Percentiles rank a stretch among this genome's conserved stretches.
Evolutionary conservation across 2,113 vertebrate species (phyloP).

Genomic region (Gallinago jamesoni): DNA sequence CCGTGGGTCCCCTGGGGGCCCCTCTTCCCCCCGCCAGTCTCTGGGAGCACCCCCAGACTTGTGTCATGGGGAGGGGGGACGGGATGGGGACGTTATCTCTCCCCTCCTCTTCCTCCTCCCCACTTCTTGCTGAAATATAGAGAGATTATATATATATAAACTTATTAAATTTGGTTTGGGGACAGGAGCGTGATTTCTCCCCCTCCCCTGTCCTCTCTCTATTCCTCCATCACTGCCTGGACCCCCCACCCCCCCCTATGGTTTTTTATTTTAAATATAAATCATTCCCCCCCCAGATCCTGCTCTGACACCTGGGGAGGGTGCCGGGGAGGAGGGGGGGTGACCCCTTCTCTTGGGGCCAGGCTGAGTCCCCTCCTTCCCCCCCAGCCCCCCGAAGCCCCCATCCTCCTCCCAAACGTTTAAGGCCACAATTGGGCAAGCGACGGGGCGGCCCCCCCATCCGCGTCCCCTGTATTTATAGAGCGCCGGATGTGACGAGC

Average conservation of each 20-base stretch:
- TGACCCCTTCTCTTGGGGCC: constrained; percentile 14
- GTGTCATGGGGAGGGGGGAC: constrained; percentile 46
- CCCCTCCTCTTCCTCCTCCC: constrained; percentile 43
- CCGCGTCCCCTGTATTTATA: constrained; percentile 86
- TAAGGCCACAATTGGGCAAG: constrained; percentile 58
- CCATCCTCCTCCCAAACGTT: neutral
- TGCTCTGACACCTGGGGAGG: constrained; percentile 11
- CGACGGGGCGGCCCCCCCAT: constrained; percentile 43
- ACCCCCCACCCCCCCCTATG: neutral
- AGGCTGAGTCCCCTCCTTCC: neutral
- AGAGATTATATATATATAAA: constrained; percentile 79
- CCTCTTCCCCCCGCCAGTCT: neutral
- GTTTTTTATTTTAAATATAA: constrained; percentile 61
- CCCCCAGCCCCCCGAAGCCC: neutral
- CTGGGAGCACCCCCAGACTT: constrained; percentile 5
- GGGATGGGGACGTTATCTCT: constrained; percentile 35
- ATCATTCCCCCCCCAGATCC: constrained; percentile 30
- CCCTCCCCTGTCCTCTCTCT: constrained; percentile 54
- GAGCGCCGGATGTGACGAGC: constrained; percentile 79
- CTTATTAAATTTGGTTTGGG: constrained; percentile 75
- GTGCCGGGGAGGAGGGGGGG: neutral
- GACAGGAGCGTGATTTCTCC: constrained; percentile 65
- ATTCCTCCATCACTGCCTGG: constrained; percentile 25
- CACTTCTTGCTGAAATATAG: constrained; percentile 74
- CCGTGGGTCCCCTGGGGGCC: constrained; percentile 31